Evolutionary conservation across 64 coral and sea anemone genomes (phyloP), one percentile per base, ranked within the genome.

Genomic region (Porites australiensis): DNA sequence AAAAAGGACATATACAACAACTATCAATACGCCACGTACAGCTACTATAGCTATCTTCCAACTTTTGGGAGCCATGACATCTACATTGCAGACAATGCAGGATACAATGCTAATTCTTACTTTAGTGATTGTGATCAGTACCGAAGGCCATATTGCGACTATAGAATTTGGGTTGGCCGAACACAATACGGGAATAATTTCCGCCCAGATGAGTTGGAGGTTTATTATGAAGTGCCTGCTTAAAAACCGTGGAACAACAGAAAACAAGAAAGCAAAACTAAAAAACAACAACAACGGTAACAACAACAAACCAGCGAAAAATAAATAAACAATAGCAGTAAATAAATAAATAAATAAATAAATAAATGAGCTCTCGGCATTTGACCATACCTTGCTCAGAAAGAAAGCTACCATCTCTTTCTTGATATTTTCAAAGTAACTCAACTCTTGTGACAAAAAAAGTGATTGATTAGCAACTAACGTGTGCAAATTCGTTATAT

Each of bases 11-110:
- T 79, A 20, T 20, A 16, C 12, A 19, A 3, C 13, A 14, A 67
- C 19, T 15, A 13, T 19, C 13, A 63, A 7, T 68, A 70, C 54
- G 74, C 88, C 8, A 89, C 49, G 48, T 70, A 89, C 47, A 75
- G 88, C 47, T 0, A 10, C 44, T 12, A 65, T 16, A 2, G 0
- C 55, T 70, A 79, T 37, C 61, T 74, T 43, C 88, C 88, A 14
- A 79, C 88, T 9, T 89, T 89, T 68, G 88, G 88, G 1, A 58
- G 88, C 7, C 75, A 89, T 50, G 88, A 80, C 4, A 80, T 80
- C 8, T 69, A 79, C 60, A 10, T 89, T 50, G 16, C 72, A 13
- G n/a, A 62, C 62, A 50, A 37, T 13, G 60, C 82, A 14, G 48
- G 59, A 44, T 8, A 18, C 45, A 37, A 43, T 21, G 3, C 1